Base-by-base conservation (phyloP, 2,888 invertebrate genomes). In the Aquatica leii region DNA sequence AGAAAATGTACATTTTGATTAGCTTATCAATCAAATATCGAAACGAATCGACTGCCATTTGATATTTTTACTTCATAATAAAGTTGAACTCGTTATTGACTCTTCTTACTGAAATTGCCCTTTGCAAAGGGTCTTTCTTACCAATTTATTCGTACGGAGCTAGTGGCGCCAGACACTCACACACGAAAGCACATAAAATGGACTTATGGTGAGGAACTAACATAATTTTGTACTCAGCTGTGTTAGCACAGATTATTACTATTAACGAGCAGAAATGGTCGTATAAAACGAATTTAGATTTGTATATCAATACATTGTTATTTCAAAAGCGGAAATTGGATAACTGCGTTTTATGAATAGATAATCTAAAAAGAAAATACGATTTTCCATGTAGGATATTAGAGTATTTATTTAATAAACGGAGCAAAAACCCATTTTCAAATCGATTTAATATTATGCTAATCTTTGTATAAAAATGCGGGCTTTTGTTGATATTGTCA, bases 31-130 rank as follows among this genome's bases (percentile, higher is more conserved):
- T 52, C 53, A 24, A 35, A 50, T 24, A 15, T 43, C 35, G 50
- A 63, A 51, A 53, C 46, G 54, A 49, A 76, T 77, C 77, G 73
- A 78, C 77, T 77, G 77, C 74, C 71, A 72, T 72, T 71, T 52
- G 34, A 24, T 46, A 50, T 34, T 72, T 73, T 72, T 74, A 74
- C 75, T 73, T 73, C 74, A 74, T 77, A 77, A 77, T 77, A 77
- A 77, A 77, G 24, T 24, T 76, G 77, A 76, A 76, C 77, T 24
- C 77, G 76, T 77, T 77, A 77, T 77, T 76, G 77, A 77, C 77
- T 77, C 75, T 76, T 71, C 73, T 24, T 24, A 70, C 75, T 72
- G 71, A 69, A 75, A 77, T 76, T 74, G 76, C 71, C 76, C 74
- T 75, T 76, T 76, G 76, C 76, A 76, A 53, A 24, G 73, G 18